These are phyloP conservation scores for Hucho hucho DNA, from an alignment of 2,113 vertebrate genomes.

Conservation along the genomic window DNA sequence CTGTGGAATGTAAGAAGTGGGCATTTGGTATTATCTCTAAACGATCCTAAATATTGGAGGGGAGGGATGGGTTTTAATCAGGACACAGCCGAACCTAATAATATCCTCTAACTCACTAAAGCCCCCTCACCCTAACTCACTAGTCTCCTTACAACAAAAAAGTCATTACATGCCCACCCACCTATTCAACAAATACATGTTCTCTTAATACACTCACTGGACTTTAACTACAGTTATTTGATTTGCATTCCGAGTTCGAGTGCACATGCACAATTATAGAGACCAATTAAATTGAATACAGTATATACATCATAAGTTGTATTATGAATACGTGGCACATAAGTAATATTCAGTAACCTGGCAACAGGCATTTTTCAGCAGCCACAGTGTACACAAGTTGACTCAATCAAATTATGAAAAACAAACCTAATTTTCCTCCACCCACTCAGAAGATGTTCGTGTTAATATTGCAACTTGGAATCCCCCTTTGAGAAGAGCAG, in stretches of 20 bases:
- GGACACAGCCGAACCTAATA: too few species aligned
- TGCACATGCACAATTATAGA: not conserved
- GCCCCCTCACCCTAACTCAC: too few species aligned
- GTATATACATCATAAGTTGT: too few species aligned
- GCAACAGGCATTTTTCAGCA: constrained; percentile 45
- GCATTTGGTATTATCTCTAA: too few species aligned
- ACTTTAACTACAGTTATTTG: not conserved
- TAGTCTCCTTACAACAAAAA: too few species aligned
- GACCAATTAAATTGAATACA: not conserved
- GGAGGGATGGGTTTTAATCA: too few species aligned
- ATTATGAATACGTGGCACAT: constrained; percentile 3
- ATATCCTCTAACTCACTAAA: too few species aligned
- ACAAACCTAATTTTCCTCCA: constrained; percentile 25
- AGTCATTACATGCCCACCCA: too few species aligned
- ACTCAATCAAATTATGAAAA: constrained; percentile 38
- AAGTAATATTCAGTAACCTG: constrained; percentile 41
- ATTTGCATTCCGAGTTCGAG: constrained; percentile 15
- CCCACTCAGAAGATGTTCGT: constrained; percentile 29
- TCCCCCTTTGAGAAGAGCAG: not conserved
- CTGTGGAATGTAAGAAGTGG: too few species aligned
- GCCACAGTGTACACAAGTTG: constrained; percentile 25
- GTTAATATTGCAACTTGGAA: constrained; percentile 21
- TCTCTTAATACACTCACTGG: too few species aligned
- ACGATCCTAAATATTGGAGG: too few species aligned
- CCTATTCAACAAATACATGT: too few species aligned